Evolutionary conservation across 2,113 vertebrate species (phyloP).

Genomic region (Lanius collurio): DNA sequence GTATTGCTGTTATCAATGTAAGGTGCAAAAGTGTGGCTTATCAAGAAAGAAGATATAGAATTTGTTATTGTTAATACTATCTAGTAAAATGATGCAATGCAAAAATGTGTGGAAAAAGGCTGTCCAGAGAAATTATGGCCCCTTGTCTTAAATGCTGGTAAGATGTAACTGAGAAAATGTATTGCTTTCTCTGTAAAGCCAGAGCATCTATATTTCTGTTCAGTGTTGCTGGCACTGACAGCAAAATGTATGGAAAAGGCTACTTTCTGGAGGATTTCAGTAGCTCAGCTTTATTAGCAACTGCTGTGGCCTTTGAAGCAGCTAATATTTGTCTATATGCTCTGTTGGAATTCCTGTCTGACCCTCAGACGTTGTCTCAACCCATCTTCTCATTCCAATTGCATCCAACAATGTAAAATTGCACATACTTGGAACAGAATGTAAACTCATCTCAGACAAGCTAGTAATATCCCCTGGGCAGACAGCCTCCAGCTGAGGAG

Average conservation of each 20-base stretch:
- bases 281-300: not conserved
- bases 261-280: not conserved
- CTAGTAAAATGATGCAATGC: not conserved
- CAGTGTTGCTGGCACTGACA: not conserved
- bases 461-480: not conserved
- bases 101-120: not conserved
- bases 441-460: not conserved
- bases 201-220: not conserved
- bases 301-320: not conserved
- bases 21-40: not conserved
- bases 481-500: not conserved
- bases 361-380: not conserved
- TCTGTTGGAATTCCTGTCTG: not conserved
- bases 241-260: not conserved
- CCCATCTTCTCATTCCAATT: not conserved
- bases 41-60: not conserved
- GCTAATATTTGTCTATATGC: not conserved
- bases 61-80: not conserved
- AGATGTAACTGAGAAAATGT: not conserved
- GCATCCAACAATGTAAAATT: not conserved
- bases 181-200: not conserved
- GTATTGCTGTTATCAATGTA: not conserved
- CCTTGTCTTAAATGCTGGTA: not conserved
- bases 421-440: not conserved
- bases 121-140: not conserved